A percentile compares a stretch with the other conserved stretches of the same genome.
phyloP scores from a whole-genome alignment of 2,797 vertebrate species.

The Catamblyrhynchus diadema region DNA sequence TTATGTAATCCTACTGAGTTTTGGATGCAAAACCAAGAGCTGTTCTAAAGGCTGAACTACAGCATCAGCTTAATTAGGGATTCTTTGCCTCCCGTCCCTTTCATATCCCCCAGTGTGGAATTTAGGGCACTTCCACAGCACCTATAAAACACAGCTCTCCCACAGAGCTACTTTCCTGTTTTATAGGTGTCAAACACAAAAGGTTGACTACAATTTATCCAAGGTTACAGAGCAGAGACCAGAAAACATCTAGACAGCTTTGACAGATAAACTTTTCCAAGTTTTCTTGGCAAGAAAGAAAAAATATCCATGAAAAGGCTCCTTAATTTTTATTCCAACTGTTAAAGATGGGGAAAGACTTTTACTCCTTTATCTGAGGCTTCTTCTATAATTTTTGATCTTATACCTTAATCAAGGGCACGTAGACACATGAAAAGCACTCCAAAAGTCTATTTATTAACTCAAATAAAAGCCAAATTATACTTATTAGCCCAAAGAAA shows the following conservation, averaged over 20 bases:
- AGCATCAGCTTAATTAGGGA: neutral
- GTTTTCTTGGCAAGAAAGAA: neutral
- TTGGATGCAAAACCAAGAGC: neutral
- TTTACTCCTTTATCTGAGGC: neutral
- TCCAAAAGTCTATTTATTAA: neutral
- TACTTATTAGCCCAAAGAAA: neutral
- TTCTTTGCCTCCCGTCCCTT: neutral
- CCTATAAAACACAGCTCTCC: neutral
- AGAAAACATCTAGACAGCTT: neutral
- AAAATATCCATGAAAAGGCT: neutral
- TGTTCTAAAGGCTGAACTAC: neutral
- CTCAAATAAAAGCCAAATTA: neutral
- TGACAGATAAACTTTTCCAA: neutral
- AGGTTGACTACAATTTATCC: neutral
- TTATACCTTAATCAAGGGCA: neutral
- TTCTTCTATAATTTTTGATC: neutral
- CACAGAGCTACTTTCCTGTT: neutral
- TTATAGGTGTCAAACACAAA: neutral
- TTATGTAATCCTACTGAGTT: neutral
- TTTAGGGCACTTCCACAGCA: neutral
- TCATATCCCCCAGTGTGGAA: fast-evolving
- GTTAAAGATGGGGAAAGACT: neutral
- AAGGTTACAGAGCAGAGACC: neutral
- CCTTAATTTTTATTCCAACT: neutral
- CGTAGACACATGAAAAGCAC: neutral